These are phyloP conservation scores for Cynoglossus semilaevis DNA, from an alignment of 2,113 vertebrate species.

Conservation along the genomic window DNA sequence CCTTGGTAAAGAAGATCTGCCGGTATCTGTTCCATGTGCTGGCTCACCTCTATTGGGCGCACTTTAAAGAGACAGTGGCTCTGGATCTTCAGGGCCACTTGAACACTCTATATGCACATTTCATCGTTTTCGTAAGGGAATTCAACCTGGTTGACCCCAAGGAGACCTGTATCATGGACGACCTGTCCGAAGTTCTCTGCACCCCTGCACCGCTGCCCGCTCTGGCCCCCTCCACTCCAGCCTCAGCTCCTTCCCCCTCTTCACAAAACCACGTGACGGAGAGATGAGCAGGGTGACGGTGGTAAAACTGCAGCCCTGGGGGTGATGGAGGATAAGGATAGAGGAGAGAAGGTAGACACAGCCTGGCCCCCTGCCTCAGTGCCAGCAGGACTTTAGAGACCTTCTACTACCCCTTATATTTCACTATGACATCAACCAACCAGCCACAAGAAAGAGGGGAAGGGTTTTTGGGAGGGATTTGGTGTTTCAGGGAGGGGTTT, in stretches of 20 bases:
- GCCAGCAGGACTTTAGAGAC: conserved; percentile 68
- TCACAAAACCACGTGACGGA: conserved; percentile 96
- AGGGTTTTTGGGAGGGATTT: conserved; percentile 20
- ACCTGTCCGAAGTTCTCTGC: conserved; percentile 96
- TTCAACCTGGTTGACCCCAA: conserved; percentile 98
- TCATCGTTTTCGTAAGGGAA: conserved; percentile 96
- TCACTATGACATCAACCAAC: conserved; percentile 63
- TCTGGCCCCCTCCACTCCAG: conserved; percentile 32
- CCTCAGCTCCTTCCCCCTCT: conserved; percentile 72
- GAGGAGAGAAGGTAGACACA: conserved; percentile 53
- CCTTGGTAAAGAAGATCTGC: conserved; percentile 97
- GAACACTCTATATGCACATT: conserved; percentile 97
- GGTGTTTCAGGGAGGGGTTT: conserved; percentile 60
- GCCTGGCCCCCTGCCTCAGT: conserved; percentile 58
- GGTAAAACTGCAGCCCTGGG: conserved; percentile 30
- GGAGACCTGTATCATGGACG: conserved; percentile 97
- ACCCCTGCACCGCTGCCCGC: conserved; percentile 63
- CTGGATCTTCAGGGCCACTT: conserved; percentile 97
- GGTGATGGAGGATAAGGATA: conserved; percentile 55
- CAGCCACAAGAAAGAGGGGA: conserved; percentile 50
- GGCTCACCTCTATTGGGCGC: conserved; percentile 98
- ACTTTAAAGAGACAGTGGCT: conserved; percentile 96
- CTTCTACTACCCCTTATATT: conserved; percentile 68
- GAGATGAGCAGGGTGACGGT: conserved; percentile 83
- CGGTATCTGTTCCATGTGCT: conserved; percentile 94